Evolutionary conservation across 2,888 invertebrate genomes (phyloP), one percentile per base, ranked within the genome.

Genomic region (Conistra vaccinii): DNA sequence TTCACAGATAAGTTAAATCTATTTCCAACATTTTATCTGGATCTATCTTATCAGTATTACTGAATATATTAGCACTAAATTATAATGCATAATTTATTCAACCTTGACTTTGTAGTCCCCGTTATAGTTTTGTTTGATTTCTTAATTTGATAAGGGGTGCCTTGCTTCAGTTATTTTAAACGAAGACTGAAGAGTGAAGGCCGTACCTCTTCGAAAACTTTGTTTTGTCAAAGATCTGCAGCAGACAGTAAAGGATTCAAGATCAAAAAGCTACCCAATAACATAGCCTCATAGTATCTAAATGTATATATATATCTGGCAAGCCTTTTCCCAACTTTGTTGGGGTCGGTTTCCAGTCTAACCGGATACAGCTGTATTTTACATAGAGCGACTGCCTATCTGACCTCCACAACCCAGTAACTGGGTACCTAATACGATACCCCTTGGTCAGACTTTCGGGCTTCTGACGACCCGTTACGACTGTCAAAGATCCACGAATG

Each of bases 81-180:
- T 62, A 66, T 69, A 3, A 5, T 17, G 14, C 6, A 14, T 14
- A 35, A 60, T 65, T 58, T 6, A 55, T 63, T 73, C 20, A 65
- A 51, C 67, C 55, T 79, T 68, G 67, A 68, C 29, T 45, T 66
- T 61, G 48, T 51, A 48, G 23, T 26, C 5, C n/a, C 14, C 23
- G 23, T 42, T 32, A 65, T 53, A 53, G 29, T 32, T n/a, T 26
- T 80, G 67, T 77, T 82, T 63, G 78, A 70, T 66, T 80, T 58
- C 3, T 45, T 76, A 69, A 70, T 70, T 55, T 58, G 45, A 62
- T 62, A 58, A 42, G 12, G 32, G 3, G 12, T 70, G 3, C 0
- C 6, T 26, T 32, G 20, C 20, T 20, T 32, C 42, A 32, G 29
- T 4, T n/a, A 66, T 45, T 42, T 66, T 12, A 32, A 35, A 35